phyloP scores from a whole-genome alignment of 2,113 vertebrate genomes.

The Ctenomys sociabilis region DNA sequence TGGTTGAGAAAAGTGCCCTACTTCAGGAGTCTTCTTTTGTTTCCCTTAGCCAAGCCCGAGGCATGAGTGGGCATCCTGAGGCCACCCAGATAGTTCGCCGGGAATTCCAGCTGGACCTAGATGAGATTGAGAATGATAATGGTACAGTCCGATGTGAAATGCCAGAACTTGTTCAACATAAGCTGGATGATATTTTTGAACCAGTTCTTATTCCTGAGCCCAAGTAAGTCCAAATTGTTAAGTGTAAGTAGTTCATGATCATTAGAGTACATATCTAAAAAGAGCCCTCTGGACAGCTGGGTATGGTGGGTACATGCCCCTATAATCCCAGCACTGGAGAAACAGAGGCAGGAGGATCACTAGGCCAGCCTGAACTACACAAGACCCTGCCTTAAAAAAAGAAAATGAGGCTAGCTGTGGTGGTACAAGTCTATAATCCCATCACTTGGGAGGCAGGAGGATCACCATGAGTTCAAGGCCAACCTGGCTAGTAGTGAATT shows the following conservation, averaged over 20 bases:
- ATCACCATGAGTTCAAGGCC: no score
- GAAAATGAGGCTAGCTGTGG: not conserved
- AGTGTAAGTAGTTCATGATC: not conserved
- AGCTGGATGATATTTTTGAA: conserved; percentile 97
- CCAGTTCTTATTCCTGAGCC: conserved; percentile 96
- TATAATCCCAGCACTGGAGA: not conserved
- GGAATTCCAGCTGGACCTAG: conserved; percentile 98
- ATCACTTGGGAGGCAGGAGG: not conserved
- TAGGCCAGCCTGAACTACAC: not conserved
- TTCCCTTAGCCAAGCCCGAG: conserved; percentile 93
- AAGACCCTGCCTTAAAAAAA: not conserved
- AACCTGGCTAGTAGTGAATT: not conserved
- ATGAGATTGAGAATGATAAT: conserved; percentile 97
- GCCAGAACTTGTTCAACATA: conserved; percentile 97
- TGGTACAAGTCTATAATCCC: not conserved
- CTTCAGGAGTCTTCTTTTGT: conserved; percentile 69
- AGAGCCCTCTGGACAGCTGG: not conserved
- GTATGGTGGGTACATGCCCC: not conserved
- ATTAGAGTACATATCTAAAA: not conserved
- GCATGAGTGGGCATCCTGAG: conserved; percentile 91
- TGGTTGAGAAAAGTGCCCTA: conserved; percentile 43
- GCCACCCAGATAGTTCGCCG: conserved; percentile 91
- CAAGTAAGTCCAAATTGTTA: conserved; percentile 88
- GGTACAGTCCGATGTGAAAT: conserved; percentile 93
- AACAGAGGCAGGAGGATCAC: not conserved